These are phyloP conservation scores for Pandemis cinnamomeana DNA, from an alignment of 2,888 invertebrate species.

Conservation along the genomic window DNA sequence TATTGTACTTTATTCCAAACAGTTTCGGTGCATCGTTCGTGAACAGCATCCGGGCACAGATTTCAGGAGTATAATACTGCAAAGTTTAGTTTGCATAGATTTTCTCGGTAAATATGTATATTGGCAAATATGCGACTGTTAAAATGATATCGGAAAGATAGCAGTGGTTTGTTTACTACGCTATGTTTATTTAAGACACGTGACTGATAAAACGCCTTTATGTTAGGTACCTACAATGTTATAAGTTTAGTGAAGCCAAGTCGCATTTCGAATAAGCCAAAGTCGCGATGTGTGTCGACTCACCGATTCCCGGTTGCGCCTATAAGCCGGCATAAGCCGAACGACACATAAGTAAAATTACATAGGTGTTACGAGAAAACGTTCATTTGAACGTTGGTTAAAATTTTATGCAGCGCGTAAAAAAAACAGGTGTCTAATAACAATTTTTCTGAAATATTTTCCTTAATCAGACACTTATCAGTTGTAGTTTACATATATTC, in stretches of 20 bases:
- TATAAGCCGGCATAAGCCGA: constrained; percentile 54
- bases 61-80: neutral
- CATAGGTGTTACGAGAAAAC: constrained; percentile 13
- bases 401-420: neutral
- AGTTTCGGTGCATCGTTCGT: neutral
- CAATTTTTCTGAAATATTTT: too few species aligned
- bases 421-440: neutral
- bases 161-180: neutral
- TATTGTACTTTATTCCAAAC: neutral
- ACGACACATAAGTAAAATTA: constrained; percentile 44
- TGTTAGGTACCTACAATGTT: neutral
- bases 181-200: neutral
- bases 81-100: neutral
- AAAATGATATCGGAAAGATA: constrained; percentile 7
- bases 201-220: neutral
- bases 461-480: too few species aligned
- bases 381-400: constrained; percentile 21
- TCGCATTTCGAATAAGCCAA: constrained; percentile 53
- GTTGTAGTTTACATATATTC: too few species aligned
- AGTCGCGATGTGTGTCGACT: constrained; percentile 50
- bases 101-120: constrained; percentile 6
- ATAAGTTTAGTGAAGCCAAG: constrained; percentile 41
- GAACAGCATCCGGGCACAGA: neutral
- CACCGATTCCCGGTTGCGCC: constrained; percentile 50
- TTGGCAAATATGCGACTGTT: neutral